Percentiles rank a stretch among this genome's conserved stretches.
phyloP scores from a whole-genome alignment of 37 sponge, comb jelly and placozoan genomes.

The Beroe forskalii region DNA sequence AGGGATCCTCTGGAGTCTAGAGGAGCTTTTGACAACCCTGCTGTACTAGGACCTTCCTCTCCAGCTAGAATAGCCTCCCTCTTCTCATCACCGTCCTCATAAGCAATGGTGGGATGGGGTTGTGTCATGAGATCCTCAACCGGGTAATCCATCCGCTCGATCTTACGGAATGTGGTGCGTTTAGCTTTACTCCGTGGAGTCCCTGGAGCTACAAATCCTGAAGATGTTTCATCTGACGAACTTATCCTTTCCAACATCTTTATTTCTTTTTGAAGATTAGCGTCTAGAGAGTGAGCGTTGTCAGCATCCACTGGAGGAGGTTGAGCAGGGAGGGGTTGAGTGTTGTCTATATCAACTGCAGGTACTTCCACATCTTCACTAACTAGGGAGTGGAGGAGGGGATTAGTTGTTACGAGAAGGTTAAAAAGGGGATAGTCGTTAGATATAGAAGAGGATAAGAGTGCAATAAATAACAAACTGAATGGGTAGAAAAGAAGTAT shows the following conservation, averaged over 20 bases:
- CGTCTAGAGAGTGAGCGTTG: not conserved
- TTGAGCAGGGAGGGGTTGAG: not conserved
- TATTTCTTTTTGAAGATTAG: slow-evolving; percentile 15
- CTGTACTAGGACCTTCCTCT: not conserved
- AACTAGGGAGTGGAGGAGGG: not conserved
- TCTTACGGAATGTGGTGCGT: slow-evolving; percentile 2
- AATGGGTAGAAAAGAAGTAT: no score
- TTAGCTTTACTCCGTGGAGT: not conserved
- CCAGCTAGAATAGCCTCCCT: slow-evolving; percentile 8
- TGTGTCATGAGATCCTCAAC: slow-evolving; percentile 25
- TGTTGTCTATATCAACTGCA: slow-evolving; percentile 58
- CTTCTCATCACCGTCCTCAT: slow-evolving; percentile 20
- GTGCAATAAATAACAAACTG: no score
- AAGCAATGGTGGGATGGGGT: not conserved
- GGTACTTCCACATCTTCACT: slow-evolving; percentile 11
- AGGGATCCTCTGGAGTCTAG: not conserved
- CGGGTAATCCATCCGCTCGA: not conserved
- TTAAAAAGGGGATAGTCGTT: no score
- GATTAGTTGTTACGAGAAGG: not conserved
- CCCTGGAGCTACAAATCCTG: slow-evolving; percentile 40
- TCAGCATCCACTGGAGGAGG: not conserved
- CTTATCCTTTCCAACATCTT: not conserved
- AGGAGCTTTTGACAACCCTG: not conserved
- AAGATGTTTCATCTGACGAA: not conserved
- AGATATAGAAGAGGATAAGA: slow-evolving; percentile 1